phyloP scores from a whole-genome alignment of 1,140 invertebrate genomes.

The Bactericera cockerelli region DNA sequence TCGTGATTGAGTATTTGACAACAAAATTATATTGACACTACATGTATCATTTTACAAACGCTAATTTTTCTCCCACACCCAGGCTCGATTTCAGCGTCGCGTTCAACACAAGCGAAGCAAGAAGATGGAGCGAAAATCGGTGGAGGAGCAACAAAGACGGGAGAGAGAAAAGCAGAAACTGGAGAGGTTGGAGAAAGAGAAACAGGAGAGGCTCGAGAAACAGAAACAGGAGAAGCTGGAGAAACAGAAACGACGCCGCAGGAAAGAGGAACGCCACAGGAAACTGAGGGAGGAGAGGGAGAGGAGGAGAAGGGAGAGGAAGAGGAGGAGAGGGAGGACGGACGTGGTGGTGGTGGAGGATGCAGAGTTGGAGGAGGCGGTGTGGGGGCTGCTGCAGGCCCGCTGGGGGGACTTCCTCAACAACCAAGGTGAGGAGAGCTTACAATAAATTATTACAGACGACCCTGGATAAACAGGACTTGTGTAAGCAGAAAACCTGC shows the following conservation, averaged over 20 bases:
- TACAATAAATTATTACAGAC: too few relatives aligned
- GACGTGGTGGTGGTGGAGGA: not conserved
- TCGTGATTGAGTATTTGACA: too few relatives aligned
- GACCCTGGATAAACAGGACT: too few relatives aligned
- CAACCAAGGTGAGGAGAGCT: not conserved
- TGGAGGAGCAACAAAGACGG: not conserved
- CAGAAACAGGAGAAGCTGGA: not conserved
- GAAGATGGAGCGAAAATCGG: not conserved
- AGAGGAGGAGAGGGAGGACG: not conserved
- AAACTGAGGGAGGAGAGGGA: too few relatives aligned
- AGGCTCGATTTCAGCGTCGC: not conserved
- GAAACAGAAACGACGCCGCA: not conserved
- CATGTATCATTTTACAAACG: too few relatives aligned
- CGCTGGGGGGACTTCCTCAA: not conserved
- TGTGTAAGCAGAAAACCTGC: too few relatives aligned
- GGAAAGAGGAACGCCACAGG: not conserved
- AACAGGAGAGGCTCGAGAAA: too few relatives aligned
- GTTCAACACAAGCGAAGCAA: conserved; percentile 1
- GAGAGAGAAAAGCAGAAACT: not conserved
- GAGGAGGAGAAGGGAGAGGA: not conserved
- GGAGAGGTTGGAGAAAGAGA: too few relatives aligned
- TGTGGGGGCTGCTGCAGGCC: not conserved
- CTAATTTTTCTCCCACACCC: too few relatives aligned
- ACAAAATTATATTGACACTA: too few relatives aligned
- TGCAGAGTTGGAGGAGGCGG: not conserved